Conservation (phyloP, 2,797 vertebrate species). For the Enteromius trimaculatus region DNA sequence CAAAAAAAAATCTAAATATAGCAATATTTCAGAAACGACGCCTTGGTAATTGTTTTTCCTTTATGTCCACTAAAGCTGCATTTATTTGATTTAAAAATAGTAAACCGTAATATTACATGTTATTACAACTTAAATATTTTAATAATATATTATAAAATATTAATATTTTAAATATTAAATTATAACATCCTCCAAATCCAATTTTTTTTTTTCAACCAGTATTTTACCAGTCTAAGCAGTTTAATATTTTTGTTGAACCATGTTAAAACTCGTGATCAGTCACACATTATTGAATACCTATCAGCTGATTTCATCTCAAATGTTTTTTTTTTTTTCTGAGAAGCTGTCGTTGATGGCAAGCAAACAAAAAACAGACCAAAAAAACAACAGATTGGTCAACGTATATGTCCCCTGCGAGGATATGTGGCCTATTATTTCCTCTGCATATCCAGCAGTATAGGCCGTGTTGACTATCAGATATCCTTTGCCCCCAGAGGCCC, state of each 20-base stretch:
- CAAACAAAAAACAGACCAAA: background rate
- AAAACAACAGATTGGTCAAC: background rate
- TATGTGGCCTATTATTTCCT: slow-evolving; percentile 5
- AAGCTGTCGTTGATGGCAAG: background rate
- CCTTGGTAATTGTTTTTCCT: too few relatives aligned
- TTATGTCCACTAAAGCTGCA: background rate
- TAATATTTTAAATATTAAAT: too few relatives aligned
- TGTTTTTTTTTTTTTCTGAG: too few relatives aligned
- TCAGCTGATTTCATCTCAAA: too few relatives aligned
- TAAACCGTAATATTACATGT: background rate
- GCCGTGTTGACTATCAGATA: slow-evolving; percentile 42
- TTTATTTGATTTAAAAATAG: background rate
- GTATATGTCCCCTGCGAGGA: background rate
- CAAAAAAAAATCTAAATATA: too few relatives aligned
- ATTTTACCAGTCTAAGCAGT: background rate
- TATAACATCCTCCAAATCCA: background rate
- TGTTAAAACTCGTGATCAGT: background rate
- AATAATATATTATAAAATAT: background rate
- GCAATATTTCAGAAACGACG: too few relatives aligned
- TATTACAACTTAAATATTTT: background rate
- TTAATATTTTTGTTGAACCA: background rate
- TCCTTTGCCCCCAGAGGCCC: slow-evolving; percentile 22
- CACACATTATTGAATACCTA: background rate
- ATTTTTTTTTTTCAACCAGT: background rate
- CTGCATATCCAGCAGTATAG: slow-evolving; percentile 26